Evolutionary conservation across 92 coral and sea anemone genomes (phyloP), one percentile per base, ranked within the genome.

Genomic region (Bergia sp.): DNA sequence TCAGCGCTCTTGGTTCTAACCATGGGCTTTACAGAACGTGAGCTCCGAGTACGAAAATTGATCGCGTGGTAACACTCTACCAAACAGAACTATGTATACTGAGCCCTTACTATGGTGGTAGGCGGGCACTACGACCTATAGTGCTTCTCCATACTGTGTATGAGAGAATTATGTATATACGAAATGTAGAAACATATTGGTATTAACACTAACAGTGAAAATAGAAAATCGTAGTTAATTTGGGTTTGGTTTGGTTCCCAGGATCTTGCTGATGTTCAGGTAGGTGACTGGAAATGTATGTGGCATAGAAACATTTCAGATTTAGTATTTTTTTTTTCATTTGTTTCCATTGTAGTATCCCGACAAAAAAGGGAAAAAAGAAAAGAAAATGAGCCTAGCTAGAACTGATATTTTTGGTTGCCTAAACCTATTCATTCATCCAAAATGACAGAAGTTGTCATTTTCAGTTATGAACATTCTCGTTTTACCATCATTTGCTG

Each of bases 61-160:
- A 74, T 43, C 20, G 20, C 44, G 3, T 74, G 78, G 45, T 74
- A 74, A 74, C 29, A 74, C 16, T 75, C 45, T 8, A 15, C n/a
- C 50, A 1, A 39, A 41, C 3, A 75, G 36, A 0, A 23, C 8
- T 75, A 39, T 44, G 29, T 13, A 72, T 29, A 4, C 76, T 36
- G 4, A 58, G 64, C 18, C 41, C 76, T 7, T 1, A 1, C 42
- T 58, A 13, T 82, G 86, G 86, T 82, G 58, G 86, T 82, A 82
- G 86, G 86, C 86, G 36, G 86, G 86, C 7, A 40, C 86, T 82
- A 82, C 86, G 58, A 82, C 76, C 86, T 64, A 41, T 76, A 76
- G 79, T 12, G 15, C 10, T 76, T 76, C n/a, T 76, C 80, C 73
- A 45, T 82, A 65, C 50, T 44, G 50, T 21, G 76, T 64, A 64